These are phyloP conservation scores for Psittacus erithacus DNA, from an alignment of 2,113 vertebrate genomes.

Conservation along the genomic window DNA sequence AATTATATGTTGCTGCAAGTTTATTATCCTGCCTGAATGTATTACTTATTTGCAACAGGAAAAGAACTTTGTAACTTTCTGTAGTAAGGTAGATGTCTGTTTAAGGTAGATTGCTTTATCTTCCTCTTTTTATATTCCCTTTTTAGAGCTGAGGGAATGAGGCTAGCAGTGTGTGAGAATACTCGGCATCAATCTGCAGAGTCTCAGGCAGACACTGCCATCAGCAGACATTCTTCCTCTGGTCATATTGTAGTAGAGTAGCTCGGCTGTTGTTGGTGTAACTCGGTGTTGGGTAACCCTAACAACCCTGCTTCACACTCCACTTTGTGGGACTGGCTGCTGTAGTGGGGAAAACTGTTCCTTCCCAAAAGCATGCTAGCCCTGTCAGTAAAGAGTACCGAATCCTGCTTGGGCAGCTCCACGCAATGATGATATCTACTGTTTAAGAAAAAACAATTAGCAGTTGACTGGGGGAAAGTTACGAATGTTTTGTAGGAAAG, in stretches of 20 bases:
- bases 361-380: not conserved
- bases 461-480: not conserved
- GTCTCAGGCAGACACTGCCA: not conserved
- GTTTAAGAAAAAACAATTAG: not conserved
- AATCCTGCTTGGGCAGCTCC: not conserved
- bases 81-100: not conserved
- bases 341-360: not conserved
- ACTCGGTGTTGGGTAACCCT: not conserved
- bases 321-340: rapidly evolving
- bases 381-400: not conserved
- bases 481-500: not conserved
- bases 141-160: not conserved
- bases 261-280: not conserved
- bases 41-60: not conserved
- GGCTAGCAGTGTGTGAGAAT: not conserved
- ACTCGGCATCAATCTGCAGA: rapidly evolving
- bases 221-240: not conserved
- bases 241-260: not conserved
- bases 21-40: not conserved
- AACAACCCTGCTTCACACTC: not conserved
- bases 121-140: not conserved
- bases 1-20: not conserved
- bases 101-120: not conserved
- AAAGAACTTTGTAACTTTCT: not conserved
- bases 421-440: rapidly evolving